These are phyloP conservation scores for Endomychus coccineus DNA, from an alignment of 2,888 invertebrate genomes.

Conservation along the genomic window DNA sequence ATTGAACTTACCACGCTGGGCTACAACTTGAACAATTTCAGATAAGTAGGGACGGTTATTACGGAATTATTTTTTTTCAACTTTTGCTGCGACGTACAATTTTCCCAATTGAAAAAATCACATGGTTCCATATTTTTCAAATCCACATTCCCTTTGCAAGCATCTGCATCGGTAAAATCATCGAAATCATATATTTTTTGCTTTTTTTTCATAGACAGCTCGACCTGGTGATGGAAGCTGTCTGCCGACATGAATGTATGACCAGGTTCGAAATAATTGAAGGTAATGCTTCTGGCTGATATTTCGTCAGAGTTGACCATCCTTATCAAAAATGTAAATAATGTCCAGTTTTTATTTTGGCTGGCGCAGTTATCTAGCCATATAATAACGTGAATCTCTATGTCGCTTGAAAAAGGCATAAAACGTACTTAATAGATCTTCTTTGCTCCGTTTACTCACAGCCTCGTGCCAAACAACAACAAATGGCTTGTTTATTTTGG, in stretches of 20 bases:
- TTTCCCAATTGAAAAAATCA: too few relatives aligned
- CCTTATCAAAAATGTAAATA: constrained; percentile 2
- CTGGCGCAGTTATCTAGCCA: constrained; percentile 29
- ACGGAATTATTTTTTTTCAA: too few relatives aligned
- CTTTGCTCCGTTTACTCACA: constrained; percentile 26
- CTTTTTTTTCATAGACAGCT: constrained; percentile 6
- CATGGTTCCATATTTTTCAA: too few relatives aligned
- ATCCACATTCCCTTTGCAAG: too few relatives aligned
- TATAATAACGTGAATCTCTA: constrained; percentile 24
- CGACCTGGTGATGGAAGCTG: constrained; percentile 12
- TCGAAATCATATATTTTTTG: constrained; percentile 12
- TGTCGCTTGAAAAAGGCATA: constrained; percentile 23
- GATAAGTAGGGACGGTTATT: too few relatives aligned
- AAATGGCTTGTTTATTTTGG: neutral
- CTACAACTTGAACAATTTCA: too few relatives aligned
- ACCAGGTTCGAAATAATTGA: constrained; percentile 14
- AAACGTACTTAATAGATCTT: constrained; percentile 26
- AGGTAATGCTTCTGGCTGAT: neutral
- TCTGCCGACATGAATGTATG: constrained; percentile 13
- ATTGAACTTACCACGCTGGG: too few relatives aligned
- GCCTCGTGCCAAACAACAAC: constrained; percentile 23
- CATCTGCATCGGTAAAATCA: too few relatives aligned
- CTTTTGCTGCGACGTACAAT: too few relatives aligned
- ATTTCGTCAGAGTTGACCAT: constrained; percentile 2
- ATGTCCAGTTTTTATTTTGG: constrained; percentile 8